phyloP scores from a whole-genome alignment of 2,113 vertebrate genomes.

The Elephas maximus region DNA sequence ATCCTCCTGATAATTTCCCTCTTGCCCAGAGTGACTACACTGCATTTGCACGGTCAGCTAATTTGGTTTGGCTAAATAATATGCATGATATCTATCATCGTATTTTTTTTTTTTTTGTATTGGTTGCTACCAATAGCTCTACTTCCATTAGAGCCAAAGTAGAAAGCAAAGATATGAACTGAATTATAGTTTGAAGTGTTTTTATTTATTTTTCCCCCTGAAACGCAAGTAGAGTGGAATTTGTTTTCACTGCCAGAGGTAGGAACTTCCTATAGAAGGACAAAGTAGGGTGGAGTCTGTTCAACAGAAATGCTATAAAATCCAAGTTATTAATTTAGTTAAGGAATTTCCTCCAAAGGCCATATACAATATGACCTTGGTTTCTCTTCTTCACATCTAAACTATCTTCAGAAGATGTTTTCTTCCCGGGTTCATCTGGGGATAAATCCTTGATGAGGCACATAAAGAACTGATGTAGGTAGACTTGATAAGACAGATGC shows the following conservation, averaged over 20 bases:
- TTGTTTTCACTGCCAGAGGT: not conserved
- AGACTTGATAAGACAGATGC: conserved; percentile 76
- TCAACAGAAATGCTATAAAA: not conserved
- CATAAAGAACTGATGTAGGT: conserved; percentile 81
- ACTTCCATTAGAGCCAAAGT: not conserved
- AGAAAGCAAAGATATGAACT: not conserved
- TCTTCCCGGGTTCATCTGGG: conserved; percentile 3
- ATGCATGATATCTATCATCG: not conserved
- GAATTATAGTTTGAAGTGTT: conserved; percentile 40
- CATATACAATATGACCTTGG: conserved; percentile 27
- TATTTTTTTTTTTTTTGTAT: not conserved
- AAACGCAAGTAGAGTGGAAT: not conserved
- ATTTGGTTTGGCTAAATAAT: not conserved
- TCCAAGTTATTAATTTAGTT: conserved; percentile 56
- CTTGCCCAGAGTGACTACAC: not conserved
- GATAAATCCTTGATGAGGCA: conserved; percentile 76
- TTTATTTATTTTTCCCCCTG: not conserved
- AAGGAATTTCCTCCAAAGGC: conserved; percentile 54
- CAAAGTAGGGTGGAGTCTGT: not conserved
- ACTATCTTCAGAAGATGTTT: conserved; percentile 64
- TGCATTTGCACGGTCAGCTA: not conserved
- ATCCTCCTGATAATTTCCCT: not conserved
- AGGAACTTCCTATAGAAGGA: conserved; percentile 27
- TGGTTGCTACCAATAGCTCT: not conserved
- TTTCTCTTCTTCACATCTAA: conserved; percentile 64